Conservation (phyloP, 1,140 invertebrate species). For the Zaprionus capensis region DNA sequence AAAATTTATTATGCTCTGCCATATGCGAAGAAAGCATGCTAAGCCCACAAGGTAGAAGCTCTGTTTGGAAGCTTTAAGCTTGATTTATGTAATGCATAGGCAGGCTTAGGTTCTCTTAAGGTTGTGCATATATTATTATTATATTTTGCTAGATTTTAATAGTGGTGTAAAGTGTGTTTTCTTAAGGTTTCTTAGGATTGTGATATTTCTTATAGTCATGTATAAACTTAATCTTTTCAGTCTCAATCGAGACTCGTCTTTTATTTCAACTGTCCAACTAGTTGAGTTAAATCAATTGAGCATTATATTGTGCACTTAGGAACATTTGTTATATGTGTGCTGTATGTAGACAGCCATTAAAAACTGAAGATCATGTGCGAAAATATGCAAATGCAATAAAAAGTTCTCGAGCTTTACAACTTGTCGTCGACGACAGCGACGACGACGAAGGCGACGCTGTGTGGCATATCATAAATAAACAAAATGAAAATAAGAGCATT, state of each 20-base stretch:
- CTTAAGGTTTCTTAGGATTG: background rate
- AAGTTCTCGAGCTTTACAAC: slow-evolving; percentile 33
- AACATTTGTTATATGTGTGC: background rate
- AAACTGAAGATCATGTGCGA: slow-evolving; percentile 8
- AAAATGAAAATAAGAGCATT: slow-evolving; percentile 74
- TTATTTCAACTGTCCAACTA: background rate
- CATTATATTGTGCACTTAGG: slow-evolving; percentile 4
- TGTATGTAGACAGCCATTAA: background rate
- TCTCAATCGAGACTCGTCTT: background rate
- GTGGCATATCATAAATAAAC: slow-evolving; percentile 63
- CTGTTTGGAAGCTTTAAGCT: background rate
- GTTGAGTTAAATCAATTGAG: background rate
- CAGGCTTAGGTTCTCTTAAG: background rate
- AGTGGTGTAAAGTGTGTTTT: background rate
- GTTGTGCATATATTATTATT: background rate
- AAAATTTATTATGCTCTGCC: background rate
- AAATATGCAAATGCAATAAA: slow-evolving; percentile 16
- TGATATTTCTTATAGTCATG: background rate
- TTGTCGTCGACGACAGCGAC: slow-evolving; percentile 13
- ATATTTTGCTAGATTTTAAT: background rate
- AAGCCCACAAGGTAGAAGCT: background rate
- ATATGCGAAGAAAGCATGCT: background rate
- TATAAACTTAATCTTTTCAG: too few relatives aligned
- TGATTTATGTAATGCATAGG: slow-evolving; percentile 6
- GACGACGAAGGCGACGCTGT: background rate